Conservation (phyloP, 1,140 invertebrate genomes). For the Ptiloglossa arizonensis region DNA sequence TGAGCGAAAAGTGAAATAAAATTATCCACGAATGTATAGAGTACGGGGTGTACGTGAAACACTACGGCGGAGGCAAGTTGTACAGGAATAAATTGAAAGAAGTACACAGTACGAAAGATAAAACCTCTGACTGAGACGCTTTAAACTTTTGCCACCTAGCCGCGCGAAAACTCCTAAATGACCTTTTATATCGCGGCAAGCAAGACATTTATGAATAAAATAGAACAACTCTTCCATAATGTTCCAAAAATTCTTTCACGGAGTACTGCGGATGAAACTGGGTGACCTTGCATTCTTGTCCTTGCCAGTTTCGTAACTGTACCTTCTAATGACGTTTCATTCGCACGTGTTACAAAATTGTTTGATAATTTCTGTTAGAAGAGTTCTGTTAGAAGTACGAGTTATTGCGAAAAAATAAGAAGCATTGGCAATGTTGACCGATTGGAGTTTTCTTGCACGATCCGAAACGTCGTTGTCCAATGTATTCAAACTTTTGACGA, state of each 20-base stretch:
- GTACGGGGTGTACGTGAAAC: background rate
- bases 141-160: slow-evolving; percentile 26
- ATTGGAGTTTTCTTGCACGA: too few species aligned
- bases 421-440: too few species aligned
- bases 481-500: too few species aligned
- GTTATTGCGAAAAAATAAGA: too few species aligned
- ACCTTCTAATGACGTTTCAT: background rate
- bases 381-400: too few species aligned
- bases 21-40: background rate
- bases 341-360: too few species aligned
- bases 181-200: background rate
- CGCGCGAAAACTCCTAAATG: slow-evolving; percentile 8
- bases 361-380: too few species aligned
- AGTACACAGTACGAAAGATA: background rate
- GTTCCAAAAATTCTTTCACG: background rate
- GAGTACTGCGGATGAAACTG: background rate
- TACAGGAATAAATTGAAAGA: slow-evolving; percentile 29
- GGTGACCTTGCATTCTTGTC: background rate
- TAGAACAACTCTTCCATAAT: background rate
- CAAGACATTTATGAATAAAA: slow-evolving; percentile 15
- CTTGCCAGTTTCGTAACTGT: too few species aligned
- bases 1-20: background rate
- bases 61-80: background rate
- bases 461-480: too few species aligned
- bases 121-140: slow-evolving; percentile 8